Base-by-base conservation (phyloP, 1,140 invertebrate genomes). In the Lucilia sericata region DNA sequence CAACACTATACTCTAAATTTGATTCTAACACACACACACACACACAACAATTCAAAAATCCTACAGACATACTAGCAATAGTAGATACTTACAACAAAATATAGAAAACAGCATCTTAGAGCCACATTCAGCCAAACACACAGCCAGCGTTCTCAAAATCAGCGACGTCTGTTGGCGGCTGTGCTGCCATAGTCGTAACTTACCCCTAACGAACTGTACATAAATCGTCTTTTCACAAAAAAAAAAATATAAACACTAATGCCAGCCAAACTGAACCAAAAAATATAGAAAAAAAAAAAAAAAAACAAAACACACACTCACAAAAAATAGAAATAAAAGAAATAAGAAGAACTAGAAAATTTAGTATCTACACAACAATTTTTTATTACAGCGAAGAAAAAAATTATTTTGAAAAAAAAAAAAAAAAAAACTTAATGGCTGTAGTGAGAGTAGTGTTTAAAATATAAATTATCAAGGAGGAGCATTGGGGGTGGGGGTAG, bases 321-420 rank as follows among this genome's bases (percentile, higher is more conserved):
- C 13, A 60, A 60, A 70, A 10, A 21, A 70, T 70, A 21, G n/a
- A 70, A 70, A 70, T 21, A 85, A 85, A 85, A 80, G 83, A 84
- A 85, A 84, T 84, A 82, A 82, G 83, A 85, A 84, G 84, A 85
- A 85, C 84, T 85, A 85, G 84, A 85, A 85, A 85, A 85, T 85
- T 85, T 85, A 85, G 84, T 85, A 85, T 85, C 84, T 85, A 85
- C 80, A 85, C 84, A 85, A 85, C 47, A 84, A 84, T 82, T 85
- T 85, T 84, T 85, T 85, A 85, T 83, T 83, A 85, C 84, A 74
- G 55, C 82, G 55, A 83, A 49, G 19, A 80, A 80, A 80, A 80
- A 42, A 42, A 30, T 30, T 30, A 30, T 30, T 30, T 80, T 21
- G n/a, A 25, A 70, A 30, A 30, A 30, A 2, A 70, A 30, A 30